These are phyloP conservation scores for Chloebia gouldiae DNA, from an alignment of 2,113 vertebrate species.

Conservation along the genomic window DNA sequence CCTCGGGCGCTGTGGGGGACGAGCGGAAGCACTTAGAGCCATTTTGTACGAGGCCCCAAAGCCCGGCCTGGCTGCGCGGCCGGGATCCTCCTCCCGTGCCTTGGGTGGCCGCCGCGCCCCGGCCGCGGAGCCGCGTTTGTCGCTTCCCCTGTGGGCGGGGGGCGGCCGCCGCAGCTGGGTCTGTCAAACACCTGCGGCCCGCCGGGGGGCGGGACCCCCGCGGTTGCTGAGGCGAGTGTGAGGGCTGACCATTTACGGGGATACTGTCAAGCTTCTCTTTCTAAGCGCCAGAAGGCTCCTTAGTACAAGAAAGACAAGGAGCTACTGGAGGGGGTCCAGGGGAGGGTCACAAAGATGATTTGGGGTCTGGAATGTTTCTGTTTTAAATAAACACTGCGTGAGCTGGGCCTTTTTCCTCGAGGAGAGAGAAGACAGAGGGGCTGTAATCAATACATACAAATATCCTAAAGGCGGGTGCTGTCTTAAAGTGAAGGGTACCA, in stretches of 20 bases:
- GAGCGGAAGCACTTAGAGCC: constrained; percentile 41
- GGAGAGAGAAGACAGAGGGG: too few species aligned
- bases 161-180: background rate
- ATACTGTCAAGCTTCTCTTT: accelerated
- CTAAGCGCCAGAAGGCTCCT: accelerated
- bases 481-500: background rate
- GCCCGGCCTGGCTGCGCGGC: background rate
- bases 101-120: background rate
- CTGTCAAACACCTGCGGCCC: background rate
- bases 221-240: background rate
- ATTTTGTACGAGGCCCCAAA: constrained; percentile 19
- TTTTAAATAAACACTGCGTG: background rate
- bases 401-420: background rate
- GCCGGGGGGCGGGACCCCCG: background rate
- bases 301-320: accelerated
- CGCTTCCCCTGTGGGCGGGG: too few species aligned
- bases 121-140: background rate
- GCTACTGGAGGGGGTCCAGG: background rate
- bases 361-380: background rate
- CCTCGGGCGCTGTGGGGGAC: background rate
- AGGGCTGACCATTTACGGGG: accelerated
- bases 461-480: accelerated
- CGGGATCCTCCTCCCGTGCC: background rate
- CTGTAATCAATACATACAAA: accelerated
- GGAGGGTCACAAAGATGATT: accelerated